Base-by-base conservation (phyloP, 1,140 invertebrate genomes). In the Scaptomyza graminum region DNA sequence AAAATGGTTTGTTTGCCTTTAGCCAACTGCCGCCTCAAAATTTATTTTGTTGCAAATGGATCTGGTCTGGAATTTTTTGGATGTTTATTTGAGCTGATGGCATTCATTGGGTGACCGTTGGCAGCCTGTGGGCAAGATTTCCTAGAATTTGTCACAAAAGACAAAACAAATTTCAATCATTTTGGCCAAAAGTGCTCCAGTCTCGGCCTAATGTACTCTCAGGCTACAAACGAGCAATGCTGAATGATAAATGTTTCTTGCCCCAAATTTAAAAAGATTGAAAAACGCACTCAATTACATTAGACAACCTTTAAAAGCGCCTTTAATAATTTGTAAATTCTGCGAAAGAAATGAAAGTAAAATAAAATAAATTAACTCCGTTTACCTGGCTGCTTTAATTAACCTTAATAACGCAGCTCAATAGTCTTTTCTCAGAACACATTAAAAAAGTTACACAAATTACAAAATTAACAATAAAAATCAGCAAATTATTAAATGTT, bases 1-100 rank as follows among this genome's bases (percentile, higher is more conserved):
- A 83, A 83, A 76, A 83, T 74, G 80, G 75, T 79, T 76, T 79
- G 60, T 66, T 83, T 84, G 74, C 71, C 67, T 9, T 34, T 18
- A 43, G 47, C 56, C 49, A 69, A 65, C 69, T 55, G 63, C 60
- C 43, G 31, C 28, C 65, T n/a, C 54, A 62, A 55, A 71, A 71
- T n/a, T 34, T 34, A 34, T 31, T 75, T 82, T 82, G 78, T 78
- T 78, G 71, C 52, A 25, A 47, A 60, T 31, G 31, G 73, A 62
- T 46, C 52, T 61, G 39, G 39, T 15, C 15, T 5, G 3, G 7
- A 31, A 50, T 39, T 55, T 60, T 60, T 54, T 69, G 43, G 18
- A 49, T 61, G 62, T 70, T 70, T 69, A 56, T 56, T 34, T 51
- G 43, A 6, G 41, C 41, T 13, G 13, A 13, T 34, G 59, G 49